Evolutionary conservation across 1,140 invertebrate genomes (phyloP), one percentile per base, ranked within the genome.

Genomic region (Oscheius sp.): DNA sequence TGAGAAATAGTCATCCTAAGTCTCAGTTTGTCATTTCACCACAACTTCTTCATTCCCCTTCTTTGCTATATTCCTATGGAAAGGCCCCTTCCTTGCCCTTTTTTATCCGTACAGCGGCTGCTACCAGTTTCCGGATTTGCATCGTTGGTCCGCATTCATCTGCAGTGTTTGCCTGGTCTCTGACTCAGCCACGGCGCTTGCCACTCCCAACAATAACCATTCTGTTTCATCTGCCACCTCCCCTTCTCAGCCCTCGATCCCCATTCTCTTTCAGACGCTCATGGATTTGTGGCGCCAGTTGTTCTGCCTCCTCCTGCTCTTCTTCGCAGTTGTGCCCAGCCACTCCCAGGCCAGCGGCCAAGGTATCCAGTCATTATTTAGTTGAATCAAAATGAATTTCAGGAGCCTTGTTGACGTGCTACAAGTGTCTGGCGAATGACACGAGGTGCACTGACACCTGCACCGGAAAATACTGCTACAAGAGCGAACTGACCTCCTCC

Each of bases 91-190:
- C n/a, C n/a, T n/a, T n/a, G n/a, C n/a, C n/a, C n/a, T n/a, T n/a
- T n/a, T n/a, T n/a, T n/a, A n/a, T n/a, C n/a, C n/a, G n/a, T n/a
- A n/a, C n/a, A n/a, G n/a, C n/a, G n/a, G n/a, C n/a, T 42, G 38
- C 38, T 55, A 55, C 23, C 28, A 55, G 49, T 55, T 55, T 55
- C 49, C 49, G 49, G 49, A 55, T 55, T 55, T 55, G 49, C 7
- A 4, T 55, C 49, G 49, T 23, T 23, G 7, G 7, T 26, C 23
- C 4, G 15, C 23, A 26, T 4, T 55, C 23, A 55, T n/a, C n/a
- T n/a, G n/a, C n/a, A n/a, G n/a, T 55, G 49, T 55, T 55, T 55
- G 49, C n/a, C n/a, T n/a, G n/a, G n/a, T 7, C 7, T 23, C 7
- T 55, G 49, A 55, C 15, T 55, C 49, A 55, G 7, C 38, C 38